Evolutionary conservation across 2,113 vertebrate genomes (phyloP), one percentile per base, ranked within the genome.

Genomic region (Actenoides lindsayi): DNA sequence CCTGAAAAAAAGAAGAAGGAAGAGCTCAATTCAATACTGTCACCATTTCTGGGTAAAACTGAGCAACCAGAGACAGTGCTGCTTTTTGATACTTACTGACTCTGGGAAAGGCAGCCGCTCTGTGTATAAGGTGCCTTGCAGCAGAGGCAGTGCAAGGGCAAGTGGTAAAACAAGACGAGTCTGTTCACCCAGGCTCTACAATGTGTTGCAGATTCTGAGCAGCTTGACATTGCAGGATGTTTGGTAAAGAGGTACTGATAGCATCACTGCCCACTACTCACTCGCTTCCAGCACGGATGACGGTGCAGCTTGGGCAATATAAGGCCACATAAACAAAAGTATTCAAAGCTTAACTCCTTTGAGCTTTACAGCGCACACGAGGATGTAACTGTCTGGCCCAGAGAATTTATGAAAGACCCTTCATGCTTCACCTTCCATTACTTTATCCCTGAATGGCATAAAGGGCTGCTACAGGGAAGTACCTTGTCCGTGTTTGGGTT

Each of bases 341-440:
- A 33, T 33, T 65, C 68, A 56, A 63, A 69, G 4, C 30, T 77
- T 23, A 24, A 0, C 28, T 46, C 1, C 60, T 73, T 46, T 2
- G 15, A 24, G 16, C 16, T 56, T 87, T 46, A 16, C 16, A 59
- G 64, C 31, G 57, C n/a, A 30, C 2, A 4, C 0, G 0, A 27
- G 10, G 41, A 33, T 75, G 42, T 21, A 68, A 37, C 48, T 71
- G 14, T 39, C 41, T 41, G 46, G 28, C 42, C 21, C 31, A 35
- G 18, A 16, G 10, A 24, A 75, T 48, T 75, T 80, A n/a, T 21
- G 25, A 70, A 74, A 74, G 13, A 4, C 14, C 39, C 51, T 46
- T 83, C 31, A 5, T 35, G 24, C 35, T 19, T 84, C 44, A 48
- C 14, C 56, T 80, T 84, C 56, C 28, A 21, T 65, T 87, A 62